Evolutionary conservation across 2,797 vertebrate genomes (phyloP).

Genomic region (Eulemur albifrons): DNA sequence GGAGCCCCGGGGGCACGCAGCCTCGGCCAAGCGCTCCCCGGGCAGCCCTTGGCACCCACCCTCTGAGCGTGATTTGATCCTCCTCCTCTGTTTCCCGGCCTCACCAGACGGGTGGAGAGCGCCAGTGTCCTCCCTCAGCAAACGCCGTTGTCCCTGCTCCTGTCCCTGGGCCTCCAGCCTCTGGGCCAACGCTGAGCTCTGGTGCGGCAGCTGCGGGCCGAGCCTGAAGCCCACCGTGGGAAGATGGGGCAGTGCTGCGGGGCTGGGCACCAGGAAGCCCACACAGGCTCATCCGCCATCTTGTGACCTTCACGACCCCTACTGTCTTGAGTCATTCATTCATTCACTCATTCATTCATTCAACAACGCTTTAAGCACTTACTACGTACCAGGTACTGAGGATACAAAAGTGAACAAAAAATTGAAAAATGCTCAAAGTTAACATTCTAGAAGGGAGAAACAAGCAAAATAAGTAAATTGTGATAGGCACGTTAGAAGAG

Average conservation of each 20-base stretch:
- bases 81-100: conserved; percentile 8
- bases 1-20: background rate
- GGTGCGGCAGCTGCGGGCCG: background rate
- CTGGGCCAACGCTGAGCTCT: background rate
- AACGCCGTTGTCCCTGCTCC: background rate
- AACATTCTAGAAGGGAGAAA: background rate
- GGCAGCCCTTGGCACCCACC: background rate
- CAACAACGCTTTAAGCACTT: background rate
- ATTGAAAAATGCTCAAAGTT: background rate
- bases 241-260: background rate
- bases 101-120: background rate
- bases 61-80: background rate
- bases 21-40: background rate
- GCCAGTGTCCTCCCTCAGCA: background rate
- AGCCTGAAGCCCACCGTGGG: background rate
- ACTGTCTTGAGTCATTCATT: background rate
- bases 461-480: too few relatives aligned
- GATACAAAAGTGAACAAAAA: background rate
- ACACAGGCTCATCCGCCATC: background rate
- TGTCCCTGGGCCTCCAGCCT: background rate
- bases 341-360: too few relatives aligned
- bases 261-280: background rate
- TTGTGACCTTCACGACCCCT: background rate
- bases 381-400: fast-evolving
- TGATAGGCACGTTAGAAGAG: background rate